phyloP scores from a whole-genome alignment of 1,140 invertebrate species.

The Tachypleus tridentatus region DNA sequence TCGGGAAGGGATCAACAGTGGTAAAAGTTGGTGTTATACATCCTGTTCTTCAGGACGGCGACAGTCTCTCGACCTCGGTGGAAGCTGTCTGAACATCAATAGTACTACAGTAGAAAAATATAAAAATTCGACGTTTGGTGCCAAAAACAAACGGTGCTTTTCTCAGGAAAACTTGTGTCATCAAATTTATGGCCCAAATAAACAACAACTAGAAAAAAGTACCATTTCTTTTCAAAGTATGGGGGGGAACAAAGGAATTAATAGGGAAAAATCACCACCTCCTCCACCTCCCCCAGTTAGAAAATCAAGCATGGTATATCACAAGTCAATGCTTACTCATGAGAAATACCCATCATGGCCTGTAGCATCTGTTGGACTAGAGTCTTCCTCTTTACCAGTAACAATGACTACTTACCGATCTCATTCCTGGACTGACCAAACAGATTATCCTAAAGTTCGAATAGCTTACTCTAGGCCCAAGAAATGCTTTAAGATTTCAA shows the following conservation, averaged over 20 bases:
- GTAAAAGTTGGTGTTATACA: not conserved
- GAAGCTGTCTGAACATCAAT: too few species aligned
- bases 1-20: not conserved
- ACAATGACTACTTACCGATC: conserved; percentile 34
- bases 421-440: conserved; percentile 61
- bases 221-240: too few species aligned
- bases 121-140: too few species aligned
- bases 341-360: conserved; percentile 73
- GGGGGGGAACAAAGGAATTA: too few species aligned
- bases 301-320: conserved; percentile 54
- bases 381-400: conserved; percentile 8
- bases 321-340: conserved; percentile 50
- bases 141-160: too few species aligned
- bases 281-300: conserved; percentile 40
- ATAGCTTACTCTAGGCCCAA: conserved; percentile 51
- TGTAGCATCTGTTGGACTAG: conserved; percentile 32
- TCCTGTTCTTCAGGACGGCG: too few species aligned
- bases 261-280: conserved; percentile 7
- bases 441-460: conserved; percentile 58
- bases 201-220: too few species aligned
- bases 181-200: too few species aligned
- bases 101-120: too few species aligned
- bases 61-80: too few species aligned
- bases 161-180: too few species aligned
- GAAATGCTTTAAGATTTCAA: conserved; percentile 54